Conservation (phyloP, 1,140 invertebrate species). For the Cydia amplana region DNA sequence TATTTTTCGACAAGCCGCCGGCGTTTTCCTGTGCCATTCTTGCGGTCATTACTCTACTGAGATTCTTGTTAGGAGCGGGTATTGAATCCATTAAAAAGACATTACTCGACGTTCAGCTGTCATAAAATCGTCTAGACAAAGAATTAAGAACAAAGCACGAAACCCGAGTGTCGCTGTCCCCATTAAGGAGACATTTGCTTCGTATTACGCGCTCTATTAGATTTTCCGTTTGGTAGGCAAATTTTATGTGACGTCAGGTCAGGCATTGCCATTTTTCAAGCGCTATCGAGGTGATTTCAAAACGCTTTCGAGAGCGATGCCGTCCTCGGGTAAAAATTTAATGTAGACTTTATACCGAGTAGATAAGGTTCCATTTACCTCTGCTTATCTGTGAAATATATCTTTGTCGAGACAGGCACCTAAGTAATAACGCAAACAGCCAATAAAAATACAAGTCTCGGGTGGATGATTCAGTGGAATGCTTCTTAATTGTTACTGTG, state of each 20-base stretch:
- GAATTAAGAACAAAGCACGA: conserved; percentile 14
- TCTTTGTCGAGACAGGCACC: conserved; percentile 48
- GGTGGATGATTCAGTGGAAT: conserved; percentile 71
- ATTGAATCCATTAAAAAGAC: conserved; percentile 31
- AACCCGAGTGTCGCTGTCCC: conserved; percentile 13
- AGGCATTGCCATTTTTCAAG: conserved; percentile 48
- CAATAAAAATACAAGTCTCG: conserved; percentile 68
- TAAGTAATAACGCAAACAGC: conserved; percentile 57
- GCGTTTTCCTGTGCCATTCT: conserved; percentile 62
- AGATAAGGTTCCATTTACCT: conserved; percentile 49
- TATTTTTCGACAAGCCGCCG: conserved; percentile 55
- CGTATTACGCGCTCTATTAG: conserved; percentile 34
- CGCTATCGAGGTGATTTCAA: conserved; percentile 48
- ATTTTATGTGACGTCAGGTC: conserved; percentile 48
- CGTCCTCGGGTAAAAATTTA: conserved; percentile 34
- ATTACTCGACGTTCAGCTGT: conserved; percentile 20
- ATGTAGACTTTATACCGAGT: conserved; percentile 47
- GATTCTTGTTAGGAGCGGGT: conserved; percentile 20
- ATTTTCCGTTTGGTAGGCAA: conserved; percentile 43
- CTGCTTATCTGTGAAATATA: conserved; percentile 45
- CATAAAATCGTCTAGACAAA: conserved; percentile 31
- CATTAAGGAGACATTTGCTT: conserved; percentile 28
- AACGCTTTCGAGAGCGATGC: conserved; percentile 49
- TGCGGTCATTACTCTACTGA: conserved; percentile 38
- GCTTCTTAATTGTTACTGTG: conserved; percentile 67